phyloP scores from a whole-genome alignment of 92 coral and sea anemone species.

The Paramuricea clavata region DNA sequence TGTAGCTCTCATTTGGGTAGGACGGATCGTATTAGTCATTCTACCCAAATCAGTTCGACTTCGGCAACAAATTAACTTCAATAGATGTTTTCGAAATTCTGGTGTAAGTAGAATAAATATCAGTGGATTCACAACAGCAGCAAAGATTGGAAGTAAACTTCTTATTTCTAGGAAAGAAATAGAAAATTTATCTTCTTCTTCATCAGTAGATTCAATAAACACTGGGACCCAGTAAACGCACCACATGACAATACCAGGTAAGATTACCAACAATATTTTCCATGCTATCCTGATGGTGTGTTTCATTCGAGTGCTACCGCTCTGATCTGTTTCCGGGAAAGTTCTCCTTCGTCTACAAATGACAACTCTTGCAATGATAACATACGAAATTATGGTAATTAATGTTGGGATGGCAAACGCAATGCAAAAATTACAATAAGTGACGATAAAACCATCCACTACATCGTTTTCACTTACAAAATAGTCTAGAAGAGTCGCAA shows the following conservation, averaged over 20 bases:
- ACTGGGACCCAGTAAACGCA: background rate
- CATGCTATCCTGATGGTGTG: conserved; percentile 17
- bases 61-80: background rate
- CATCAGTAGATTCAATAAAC: background rate
- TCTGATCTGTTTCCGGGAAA: background rate
- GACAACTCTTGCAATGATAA: conserved; percentile 1
- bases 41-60: conserved; percentile 8
- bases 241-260: conserved; percentile 34
- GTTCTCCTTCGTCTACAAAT: background rate
- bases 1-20: background rate
- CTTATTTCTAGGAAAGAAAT: background rate
- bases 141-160: background rate
- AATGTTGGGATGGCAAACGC: conserved; percentile 34
- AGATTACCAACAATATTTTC: conserved; percentile 25
- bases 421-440: background rate
- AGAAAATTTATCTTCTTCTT: conserved; percentile 5
- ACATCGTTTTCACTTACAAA: background rate
- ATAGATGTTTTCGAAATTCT: background rate
- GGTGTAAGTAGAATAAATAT: conserved; percentile 10
- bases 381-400: conserved; percentile 10
- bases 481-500: background rate
- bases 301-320: background rate
- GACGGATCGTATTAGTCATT: background rate
- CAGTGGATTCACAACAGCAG: background rate
- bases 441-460: background rate